Evolutionary conservation across 2,797 vertebrate species (phyloP), one percentile per base, ranked within the genome.

Genomic region (Sebastolobus alascanus): DNA sequence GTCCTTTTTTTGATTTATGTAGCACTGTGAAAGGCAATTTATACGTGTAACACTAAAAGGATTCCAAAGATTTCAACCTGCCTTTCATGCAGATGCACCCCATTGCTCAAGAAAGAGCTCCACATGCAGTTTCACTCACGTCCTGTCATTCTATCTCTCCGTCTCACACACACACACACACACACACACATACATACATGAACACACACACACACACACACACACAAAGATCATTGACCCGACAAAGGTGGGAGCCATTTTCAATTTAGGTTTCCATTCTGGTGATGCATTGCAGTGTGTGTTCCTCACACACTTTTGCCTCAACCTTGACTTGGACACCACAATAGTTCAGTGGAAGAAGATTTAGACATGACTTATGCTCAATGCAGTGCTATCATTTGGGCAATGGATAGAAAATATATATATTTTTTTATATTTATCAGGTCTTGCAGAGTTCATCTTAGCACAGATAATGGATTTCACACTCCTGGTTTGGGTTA

Each of bases 1-100:
- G 84, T 75, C 71, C 55, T 76, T n/a, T 46, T 46, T 84, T 84
- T 90, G 86, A 92, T 91, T 92, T 87, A 93, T 91, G 90, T 84
- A 22, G 66, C 84, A 68, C 55, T 7, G 64, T 87, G 87, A 91
- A 86, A 90, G 86, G 86, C 84, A 88, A 90, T 90, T 91, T 90
- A 83, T 82, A 75, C 71, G 77, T 88, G 87, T 69, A 78, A 86
- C 80, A 80, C 79, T 79, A 66, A 89, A 83, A 79, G 69, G 77
- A 88, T 87, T 86, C 77, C 37, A 74, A 50, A 81, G 81, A 90
- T 82, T 83, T 87, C 77, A 80, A 87, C 89, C 88, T 90, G 75
- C 87, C 86, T 87, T 79, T 91, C 80, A 92, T 90, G 80, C 84
- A 91, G 87, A 86, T 89, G 73, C 81, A 68, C 81, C 84, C 74